Evolutionary conservation across 2,797 vertebrate genomes (phyloP).

Genomic region (Salmo trutta): DNA sequence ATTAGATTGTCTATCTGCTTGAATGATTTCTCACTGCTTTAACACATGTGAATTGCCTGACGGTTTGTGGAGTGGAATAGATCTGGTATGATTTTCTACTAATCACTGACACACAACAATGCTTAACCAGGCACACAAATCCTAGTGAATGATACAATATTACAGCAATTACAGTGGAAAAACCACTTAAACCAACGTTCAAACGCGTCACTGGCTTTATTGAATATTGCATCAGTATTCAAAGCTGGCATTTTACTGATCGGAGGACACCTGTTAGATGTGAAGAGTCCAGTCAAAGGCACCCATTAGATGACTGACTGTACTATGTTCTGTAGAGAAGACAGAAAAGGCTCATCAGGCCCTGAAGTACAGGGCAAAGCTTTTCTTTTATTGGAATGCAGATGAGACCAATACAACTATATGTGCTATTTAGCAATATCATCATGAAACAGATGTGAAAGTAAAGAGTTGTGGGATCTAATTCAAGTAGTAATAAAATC

Average conservation of each 20-base stretch:
- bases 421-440: not conserved
- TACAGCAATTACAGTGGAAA: not conserved
- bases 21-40: not conserved
- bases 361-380: not conserved
- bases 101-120: not conserved
- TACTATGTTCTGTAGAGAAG: not conserved
- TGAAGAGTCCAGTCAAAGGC: not conserved
- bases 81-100: not conserved
- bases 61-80: not conserved
- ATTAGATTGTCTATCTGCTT: not conserved
- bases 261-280: not conserved
- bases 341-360: not conserved
- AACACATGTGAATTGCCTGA: not conserved
- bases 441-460: not conserved
- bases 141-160: not conserved
- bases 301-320: conserved; percentile 1
- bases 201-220: not conserved
- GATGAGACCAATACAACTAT: not conserved
- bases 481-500: not conserved
- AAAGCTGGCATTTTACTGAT: not conserved
- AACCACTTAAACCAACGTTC: no score
- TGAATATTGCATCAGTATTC: not conserved
- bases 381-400: no score
- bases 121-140: conserved; percentile 2
- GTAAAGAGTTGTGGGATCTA: not conserved